Evolutionary conservation across 1,140 invertebrate species (phyloP).

Genomic region (Drosophila lowei): DNA sequence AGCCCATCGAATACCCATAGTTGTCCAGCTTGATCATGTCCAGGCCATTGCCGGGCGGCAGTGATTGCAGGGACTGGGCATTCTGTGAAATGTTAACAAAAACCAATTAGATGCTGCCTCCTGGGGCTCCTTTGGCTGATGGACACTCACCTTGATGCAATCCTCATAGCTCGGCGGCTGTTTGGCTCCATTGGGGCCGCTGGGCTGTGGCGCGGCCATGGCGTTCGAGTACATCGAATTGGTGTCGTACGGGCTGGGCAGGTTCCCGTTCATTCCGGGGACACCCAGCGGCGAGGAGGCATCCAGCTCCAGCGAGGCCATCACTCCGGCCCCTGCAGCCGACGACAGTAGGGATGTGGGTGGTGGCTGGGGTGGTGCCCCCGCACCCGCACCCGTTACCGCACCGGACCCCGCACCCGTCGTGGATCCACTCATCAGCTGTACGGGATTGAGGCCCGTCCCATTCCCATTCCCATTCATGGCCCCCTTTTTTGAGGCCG

Average conservation of each 20-base stretch:
- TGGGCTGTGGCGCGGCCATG: conserved; percentile 85
- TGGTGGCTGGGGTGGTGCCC: conserved; percentile 80
- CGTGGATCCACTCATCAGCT: conserved; percentile 46
- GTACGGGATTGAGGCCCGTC: conserved; percentile 63
- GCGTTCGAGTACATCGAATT: conserved; percentile 91
- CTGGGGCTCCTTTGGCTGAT: background rate
- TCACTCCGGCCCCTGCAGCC: conserved; percentile 84
- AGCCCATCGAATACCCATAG: conserved; percentile 84
- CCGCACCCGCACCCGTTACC: conserved; percentile 84
- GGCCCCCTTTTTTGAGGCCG: conserved; percentile 82
- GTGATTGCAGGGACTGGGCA: conserved; percentile 84
- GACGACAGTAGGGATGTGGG: conserved; percentile 85
- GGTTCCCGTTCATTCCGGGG: conserved; percentile 81
- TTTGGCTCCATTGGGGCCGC: conserved; percentile 84
- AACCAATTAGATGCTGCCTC: background rate
- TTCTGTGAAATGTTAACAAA: conserved; percentile 54
- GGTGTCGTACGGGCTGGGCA: conserved; percentile 91
- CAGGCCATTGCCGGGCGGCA: conserved; percentile 63
- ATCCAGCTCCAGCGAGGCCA: conserved; percentile 33
- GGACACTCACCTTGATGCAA: conserved; percentile 88
- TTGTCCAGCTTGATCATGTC: conserved; percentile 83
- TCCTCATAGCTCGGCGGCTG: conserved; percentile 95
- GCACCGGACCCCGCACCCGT: conserved; percentile 22
- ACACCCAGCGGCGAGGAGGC: conserved; percentile 32
- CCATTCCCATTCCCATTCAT: background rate